Evolutionary conservation across 2,113 vertebrate species (phyloP), one percentile per base, ranked within the genome.

Genomic region (Proterorhinus semilunaris): DNA sequence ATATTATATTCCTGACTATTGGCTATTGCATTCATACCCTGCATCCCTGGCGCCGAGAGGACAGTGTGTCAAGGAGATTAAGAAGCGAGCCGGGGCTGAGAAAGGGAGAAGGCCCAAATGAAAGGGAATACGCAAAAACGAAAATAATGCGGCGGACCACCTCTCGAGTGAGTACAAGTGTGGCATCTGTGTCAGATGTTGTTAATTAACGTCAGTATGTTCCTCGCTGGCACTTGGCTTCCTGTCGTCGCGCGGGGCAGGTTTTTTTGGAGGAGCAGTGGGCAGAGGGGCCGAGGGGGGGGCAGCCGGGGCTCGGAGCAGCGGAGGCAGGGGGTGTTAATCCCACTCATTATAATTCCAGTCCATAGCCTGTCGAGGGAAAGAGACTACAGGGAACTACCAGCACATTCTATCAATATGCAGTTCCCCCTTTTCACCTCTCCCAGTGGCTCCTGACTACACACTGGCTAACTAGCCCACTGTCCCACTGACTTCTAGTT

Each of bases 181-280:
- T 89, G 85, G 91, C 92, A 93, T 93, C 93, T 93, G 91, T 92
- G 91, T 93, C 91, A 92, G 90, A 93, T 93, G 92, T 92, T 93
- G 91, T 91, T 93, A 92, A 93, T 93, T 93, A 93, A 93, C 87
- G 89, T 93, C 90, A 92, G 91, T 91, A 90, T 92, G 93, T 90
- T 91, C 74, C 88, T 90, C 66, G 74, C 91, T 90, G 90, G 81
- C 90, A 89, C 90, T 90, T 87, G 83, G 87, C 89, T 91, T 92
- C 90, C 88, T 91, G 90, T 90, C 86, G 87, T 89, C 80, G 78
- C 69, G 69, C 89, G 80, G 84, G 87, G 87, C 87, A 88, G 86
- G 90, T 83, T 75, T 83, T 75, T 79, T 79, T 49, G 77, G 88
- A 86, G 79, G 88, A 81, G 1, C 79, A 80, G 88, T 51, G 65